Percentiles rank a stretch among this genome's conserved stretches.
These are phyloP conservation scores for Lasaia peninsularis DNA, from an alignment of 1,140 invertebrate species.

Conservation along the genomic window DNA sequence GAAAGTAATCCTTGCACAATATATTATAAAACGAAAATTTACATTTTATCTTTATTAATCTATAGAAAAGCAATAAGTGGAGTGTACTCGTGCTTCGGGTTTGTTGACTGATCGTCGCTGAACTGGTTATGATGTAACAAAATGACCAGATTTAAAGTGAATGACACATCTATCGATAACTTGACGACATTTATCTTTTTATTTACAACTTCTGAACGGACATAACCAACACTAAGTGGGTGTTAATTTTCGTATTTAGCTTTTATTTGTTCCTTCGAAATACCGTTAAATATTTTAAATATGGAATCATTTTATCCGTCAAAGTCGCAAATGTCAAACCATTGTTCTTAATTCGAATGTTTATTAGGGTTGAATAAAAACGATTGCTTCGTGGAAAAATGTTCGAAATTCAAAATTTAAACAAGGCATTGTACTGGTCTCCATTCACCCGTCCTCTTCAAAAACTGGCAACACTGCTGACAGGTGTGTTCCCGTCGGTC, in stretches of 20 bases:
- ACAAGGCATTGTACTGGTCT: conserved; percentile 50
- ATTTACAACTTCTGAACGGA: conserved; percentile 5
- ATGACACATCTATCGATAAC: conserved; percentile 29
- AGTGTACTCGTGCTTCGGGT: conserved; percentile 39
- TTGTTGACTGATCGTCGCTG: conserved; percentile 61
- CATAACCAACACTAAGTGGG: conserved; percentile 1
- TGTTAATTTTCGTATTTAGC: conserved; percentile 1
- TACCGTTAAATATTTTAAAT: neutral
- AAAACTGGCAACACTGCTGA: conserved; percentile 75
- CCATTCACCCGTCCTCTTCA: conserved; percentile 68
- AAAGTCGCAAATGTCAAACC: neutral
- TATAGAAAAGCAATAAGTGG: conserved; percentile 16
- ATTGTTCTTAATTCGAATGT: neutral
- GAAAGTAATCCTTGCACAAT: too few relatives aligned
- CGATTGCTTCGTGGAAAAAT: conserved; percentile 26
- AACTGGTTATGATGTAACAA: conserved; percentile 69
- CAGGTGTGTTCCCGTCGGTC: conserved; percentile 73
- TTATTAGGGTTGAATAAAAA: conserved; percentile 11
- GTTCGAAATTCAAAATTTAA: conserved; percentile 56
- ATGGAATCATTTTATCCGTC: neutral
- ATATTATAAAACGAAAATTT: too few relatives aligned
- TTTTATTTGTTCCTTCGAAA: neutral
- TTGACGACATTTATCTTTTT: conserved; percentile 10
- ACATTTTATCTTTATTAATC: neutral
- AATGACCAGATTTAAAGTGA: conserved; percentile 33